A percentile compares a stretch with the other conserved stretches of the same genome.
phyloP scores from a whole-genome alignment of 2,113 vertebrate genomes.

The Prietella phreatophila region DNA sequence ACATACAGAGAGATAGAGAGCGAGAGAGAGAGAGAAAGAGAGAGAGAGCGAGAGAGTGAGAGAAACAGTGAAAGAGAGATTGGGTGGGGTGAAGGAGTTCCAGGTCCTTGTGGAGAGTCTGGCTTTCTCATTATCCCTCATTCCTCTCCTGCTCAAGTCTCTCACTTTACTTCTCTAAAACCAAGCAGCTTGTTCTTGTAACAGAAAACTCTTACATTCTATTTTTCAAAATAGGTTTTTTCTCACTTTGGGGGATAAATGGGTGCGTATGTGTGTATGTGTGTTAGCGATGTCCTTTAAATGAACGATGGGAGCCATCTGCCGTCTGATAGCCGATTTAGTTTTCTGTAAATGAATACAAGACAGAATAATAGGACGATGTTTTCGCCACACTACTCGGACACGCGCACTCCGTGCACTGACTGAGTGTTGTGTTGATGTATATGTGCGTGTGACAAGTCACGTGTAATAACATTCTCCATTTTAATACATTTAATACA shows the following conservation, averaged over 20 bases:
- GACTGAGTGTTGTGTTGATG: too few species aligned
- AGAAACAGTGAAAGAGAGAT: neutral
- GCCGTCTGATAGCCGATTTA: too few species aligned
- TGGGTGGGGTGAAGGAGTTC: neutral
- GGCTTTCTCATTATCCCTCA: constrained; percentile 20
- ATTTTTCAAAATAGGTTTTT: constrained; percentile 1
- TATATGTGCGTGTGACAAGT: neutral
- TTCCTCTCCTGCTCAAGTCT: neutral
- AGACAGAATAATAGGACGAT: too few species aligned
- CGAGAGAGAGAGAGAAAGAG: neutral
- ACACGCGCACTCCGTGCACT: too few species aligned
- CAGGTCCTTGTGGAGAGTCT: constrained; percentile 38
- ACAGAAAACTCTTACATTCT: neutral
- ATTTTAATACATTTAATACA: too few species aligned
- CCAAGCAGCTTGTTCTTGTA: neutral
- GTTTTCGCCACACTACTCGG: too few species aligned
- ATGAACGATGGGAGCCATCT: too few species aligned
- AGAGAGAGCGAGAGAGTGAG: neutral
- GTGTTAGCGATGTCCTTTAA: neutral
- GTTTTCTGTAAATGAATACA: too few species aligned
- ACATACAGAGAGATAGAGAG: constrained; percentile 6
- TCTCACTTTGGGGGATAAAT: neutral
- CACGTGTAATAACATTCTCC: too few species aligned
- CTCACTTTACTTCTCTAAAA: neutral
- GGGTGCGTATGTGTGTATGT: neutral